Percentiles rank a stretch among this genome's conserved stretches.
phyloP scores from a whole-genome alignment of 1,140 invertebrate genomes.

The Heliconius nattereri region DNA sequence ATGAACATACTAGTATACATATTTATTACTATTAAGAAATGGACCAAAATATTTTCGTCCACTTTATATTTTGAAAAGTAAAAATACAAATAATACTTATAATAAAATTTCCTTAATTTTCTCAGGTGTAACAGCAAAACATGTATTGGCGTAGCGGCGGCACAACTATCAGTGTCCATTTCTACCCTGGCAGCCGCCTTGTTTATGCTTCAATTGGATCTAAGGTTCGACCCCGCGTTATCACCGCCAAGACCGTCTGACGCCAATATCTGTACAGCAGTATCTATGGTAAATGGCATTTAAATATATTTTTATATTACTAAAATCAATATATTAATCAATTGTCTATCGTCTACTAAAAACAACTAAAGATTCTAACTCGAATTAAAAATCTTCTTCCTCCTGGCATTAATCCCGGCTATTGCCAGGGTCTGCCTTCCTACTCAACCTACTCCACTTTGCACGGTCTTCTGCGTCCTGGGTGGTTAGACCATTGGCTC shows the following conservation, averaged over 20 bases:
- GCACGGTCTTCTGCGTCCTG: too few relatives aligned
- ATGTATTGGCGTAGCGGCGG: conserved; percentile 67
- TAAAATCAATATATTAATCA: too few relatives aligned
- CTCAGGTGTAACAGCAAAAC: conserved; percentile 65
- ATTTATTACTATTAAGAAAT: too few relatives aligned
- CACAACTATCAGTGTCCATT: conserved; percentile 64
- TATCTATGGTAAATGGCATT: conserved; percentile 63
- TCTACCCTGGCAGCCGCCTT: conserved; percentile 60
- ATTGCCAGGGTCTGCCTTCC: too few relatives aligned
- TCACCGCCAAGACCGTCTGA: conserved; percentile 67
- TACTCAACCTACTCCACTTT: too few relatives aligned
- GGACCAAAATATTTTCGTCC: too few relatives aligned
- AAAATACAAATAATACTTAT: too few relatives aligned
- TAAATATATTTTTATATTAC: background rate
- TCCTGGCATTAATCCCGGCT: too few relatives aligned
- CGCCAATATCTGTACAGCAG: conserved; percentile 67
- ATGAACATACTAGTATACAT: background rate
- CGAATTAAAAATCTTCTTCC: too few relatives aligned
- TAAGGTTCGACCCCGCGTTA: conserved; percentile 62
- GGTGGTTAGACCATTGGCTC: too few relatives aligned
- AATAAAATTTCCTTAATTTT: background rate
- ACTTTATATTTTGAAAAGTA: background rate
- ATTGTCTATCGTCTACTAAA: too few relatives aligned
- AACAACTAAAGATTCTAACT: too few relatives aligned
- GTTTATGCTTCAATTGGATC: conserved; percentile 70